Percentiles rank a stretch among this genome's conserved stretches.
Conservation (phyloP, 1,140 invertebrate genomes). For the Spodoptera frugiperda region DNA sequence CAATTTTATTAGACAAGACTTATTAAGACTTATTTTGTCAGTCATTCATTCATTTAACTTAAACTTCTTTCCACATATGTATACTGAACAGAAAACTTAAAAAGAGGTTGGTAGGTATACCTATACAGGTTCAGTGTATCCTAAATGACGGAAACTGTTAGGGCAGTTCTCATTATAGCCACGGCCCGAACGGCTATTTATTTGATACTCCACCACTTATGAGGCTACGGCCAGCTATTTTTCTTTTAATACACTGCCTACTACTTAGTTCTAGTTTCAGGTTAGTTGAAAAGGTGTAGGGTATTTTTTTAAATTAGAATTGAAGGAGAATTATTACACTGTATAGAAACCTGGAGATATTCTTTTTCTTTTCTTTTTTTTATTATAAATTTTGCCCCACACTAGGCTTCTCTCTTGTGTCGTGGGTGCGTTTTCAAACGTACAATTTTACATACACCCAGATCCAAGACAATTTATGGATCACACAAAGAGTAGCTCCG, state of each 20-base stretch:
- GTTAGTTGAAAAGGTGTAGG: not conserved
- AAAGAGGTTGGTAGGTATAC: not conserved
- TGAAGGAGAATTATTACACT: not conserved
- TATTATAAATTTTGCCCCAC: too few relatives aligned
- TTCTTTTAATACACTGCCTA: constrained; percentile 31
- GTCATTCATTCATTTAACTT: not conserved
- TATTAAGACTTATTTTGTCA: too few relatives aligned
- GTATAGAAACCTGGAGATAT: not conserved
- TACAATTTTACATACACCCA: too few relatives aligned
- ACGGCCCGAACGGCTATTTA: constrained; percentile 32
- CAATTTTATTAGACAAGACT: too few relatives aligned
- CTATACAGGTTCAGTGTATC: not conserved
- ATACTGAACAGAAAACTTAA: not conserved
- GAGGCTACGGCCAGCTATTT: constrained; percentile 24
- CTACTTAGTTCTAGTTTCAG: not conserved
- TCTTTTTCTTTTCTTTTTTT: too few relatives aligned
- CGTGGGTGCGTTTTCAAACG: too few relatives aligned
- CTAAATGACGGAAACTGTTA: constrained; percentile 39
- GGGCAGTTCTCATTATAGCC: constrained; percentile 38
- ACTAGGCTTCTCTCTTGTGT: too few relatives aligned
- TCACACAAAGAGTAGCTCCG: too few relatives aligned
- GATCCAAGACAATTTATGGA: too few relatives aligned
- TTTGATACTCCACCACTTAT: constrained; percentile 40
- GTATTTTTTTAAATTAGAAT: not conserved
- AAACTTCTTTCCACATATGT: not conserved